These are phyloP conservation scores for Lampris incognitus DNA, from an alignment of 2,113 vertebrate species.

Conservation along the genomic window DNA sequence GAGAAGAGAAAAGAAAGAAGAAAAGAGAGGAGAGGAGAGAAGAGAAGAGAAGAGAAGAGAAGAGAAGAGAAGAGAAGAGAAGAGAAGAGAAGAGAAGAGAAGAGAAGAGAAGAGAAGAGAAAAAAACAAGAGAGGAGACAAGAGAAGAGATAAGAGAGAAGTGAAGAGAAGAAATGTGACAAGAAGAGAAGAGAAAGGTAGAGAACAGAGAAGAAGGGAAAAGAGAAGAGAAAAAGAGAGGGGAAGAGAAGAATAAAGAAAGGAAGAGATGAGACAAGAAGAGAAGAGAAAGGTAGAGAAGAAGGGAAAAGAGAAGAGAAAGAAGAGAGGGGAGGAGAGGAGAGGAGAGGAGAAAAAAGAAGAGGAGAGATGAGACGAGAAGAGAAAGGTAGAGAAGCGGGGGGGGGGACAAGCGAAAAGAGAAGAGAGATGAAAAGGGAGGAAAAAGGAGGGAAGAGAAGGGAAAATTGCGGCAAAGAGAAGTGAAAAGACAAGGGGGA, in stretches of 20 bases:
- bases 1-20: too few relatives aligned
- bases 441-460: not conserved
- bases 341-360: not conserved
- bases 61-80: not conserved
- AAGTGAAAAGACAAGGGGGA: not conserved
- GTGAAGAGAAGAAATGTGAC: not conserved
- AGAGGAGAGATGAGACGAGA: not conserved
- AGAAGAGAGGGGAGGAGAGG: not conserved
- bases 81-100: slow-evolving; percentile 12
- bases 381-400: not conserved
- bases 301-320: not conserved
- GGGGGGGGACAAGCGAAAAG: not conserved
- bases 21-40: not conserved
- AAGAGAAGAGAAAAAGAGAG: not conserved
- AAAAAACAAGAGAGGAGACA: not conserved
- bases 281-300: slow-evolving; percentile 1
- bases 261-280: slow-evolving; percentile 8
- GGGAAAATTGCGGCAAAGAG: too few relatives aligned
- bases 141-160: not conserved
- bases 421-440: not conserved
- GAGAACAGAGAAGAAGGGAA: not conserved
- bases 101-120: not conserved
- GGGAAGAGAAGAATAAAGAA: not conserved
- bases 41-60: slow-evolving; percentile 3
- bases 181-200: not conserved